phyloP scores from a whole-genome alignment of 1,140 invertebrate species.

The Ephestia elutella region DNA sequence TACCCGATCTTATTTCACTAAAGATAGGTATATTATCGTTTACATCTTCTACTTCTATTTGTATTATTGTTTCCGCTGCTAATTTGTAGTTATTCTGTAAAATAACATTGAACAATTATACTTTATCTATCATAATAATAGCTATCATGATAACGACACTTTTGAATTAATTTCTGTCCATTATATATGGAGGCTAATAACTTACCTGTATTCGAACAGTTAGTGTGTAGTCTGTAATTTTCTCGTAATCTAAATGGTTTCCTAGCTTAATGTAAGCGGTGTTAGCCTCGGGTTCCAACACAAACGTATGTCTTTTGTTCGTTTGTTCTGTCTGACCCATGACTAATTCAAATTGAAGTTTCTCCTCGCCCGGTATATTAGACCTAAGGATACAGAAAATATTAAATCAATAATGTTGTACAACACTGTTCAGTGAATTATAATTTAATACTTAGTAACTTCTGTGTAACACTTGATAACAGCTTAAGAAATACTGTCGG shows the following conservation, averaged over 20 bases:
- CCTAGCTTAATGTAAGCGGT: conserved; percentile 83
- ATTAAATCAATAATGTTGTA: background rate
- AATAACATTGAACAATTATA: conserved; percentile 21
- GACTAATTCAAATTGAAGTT: conserved; percentile 86
- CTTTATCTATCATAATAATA: no score
- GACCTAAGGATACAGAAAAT: conserved; percentile 72
- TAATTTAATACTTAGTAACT: background rate
- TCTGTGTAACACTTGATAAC: conserved; percentile 8
- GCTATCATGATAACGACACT: no score
- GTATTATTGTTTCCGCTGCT: conserved; percentile 84
- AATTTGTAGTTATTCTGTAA: conserved; percentile 85
- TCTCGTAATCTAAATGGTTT: conserved; percentile 87
- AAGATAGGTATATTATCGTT: conserved; percentile 93
- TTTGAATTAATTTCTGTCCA: no score
- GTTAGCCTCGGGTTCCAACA: conserved; percentile 80
- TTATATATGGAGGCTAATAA: background rate
- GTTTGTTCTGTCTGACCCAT: conserved; percentile 87
- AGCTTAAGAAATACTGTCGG: conserved; percentile 4
- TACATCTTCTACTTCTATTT: conserved; percentile 86
- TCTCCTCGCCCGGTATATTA: conserved; percentile 81
- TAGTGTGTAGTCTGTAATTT: conserved; percentile 85
- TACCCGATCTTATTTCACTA: conserved; percentile 83
- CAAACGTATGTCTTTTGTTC: conserved; percentile 86
- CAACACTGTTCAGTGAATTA: no score
- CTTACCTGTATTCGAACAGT: conserved; percentile 82